Evolutionary conservation across 1,140 invertebrate genomes (phyloP), one percentile per base, ranked within the genome.

Genomic region (Conopomorpha cramerella): DNA sequence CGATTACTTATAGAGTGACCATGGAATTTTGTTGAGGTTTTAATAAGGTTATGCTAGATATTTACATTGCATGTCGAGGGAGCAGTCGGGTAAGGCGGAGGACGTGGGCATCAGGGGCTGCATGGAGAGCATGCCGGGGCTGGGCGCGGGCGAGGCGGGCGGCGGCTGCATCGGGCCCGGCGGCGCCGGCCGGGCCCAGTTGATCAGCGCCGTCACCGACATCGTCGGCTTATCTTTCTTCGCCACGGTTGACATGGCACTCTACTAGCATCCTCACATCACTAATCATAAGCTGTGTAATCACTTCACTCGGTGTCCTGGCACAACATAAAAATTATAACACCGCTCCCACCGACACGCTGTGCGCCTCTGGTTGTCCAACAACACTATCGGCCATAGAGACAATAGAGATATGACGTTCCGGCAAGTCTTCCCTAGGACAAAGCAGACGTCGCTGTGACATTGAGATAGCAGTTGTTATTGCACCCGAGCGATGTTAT

Each of bases 161-260:
- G 55, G 55, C 35, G 58, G 64, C 48, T 52, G 56, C 48, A 57
- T 63, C 38, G 43, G 55, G 26, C 51, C 53, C 40, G 64, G 55
- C 16, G 57, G 52, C 43, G 57, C 48, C 36, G 61, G 65, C 43
- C 67, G 54, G 43, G 63, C 60, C 65, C 70, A 70, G 49, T 74
- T 70, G 53, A 90, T 90, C 62, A 90, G 88, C 50, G 87, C 86
- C 49, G 87, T 86, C 50, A 90, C 88, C 53, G 87, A 89, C 86
- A 89, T 89, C 80, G 89, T 89, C 39, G 88, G 88, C 63, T 89
- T 90, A 66, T 90, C 88, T 72, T 90, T 90, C 79, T 89, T 89
- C 82, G 88, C 84, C 86, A 88, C 54, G 50, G 62, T 66, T 43
- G 71, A 71, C 71, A 73, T 76, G 56, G 50, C 61, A 53, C 62